Evolutionary conservation across 2,113 vertebrate genomes (phyloP).

Genomic region (Mellivora capensis): DNA sequence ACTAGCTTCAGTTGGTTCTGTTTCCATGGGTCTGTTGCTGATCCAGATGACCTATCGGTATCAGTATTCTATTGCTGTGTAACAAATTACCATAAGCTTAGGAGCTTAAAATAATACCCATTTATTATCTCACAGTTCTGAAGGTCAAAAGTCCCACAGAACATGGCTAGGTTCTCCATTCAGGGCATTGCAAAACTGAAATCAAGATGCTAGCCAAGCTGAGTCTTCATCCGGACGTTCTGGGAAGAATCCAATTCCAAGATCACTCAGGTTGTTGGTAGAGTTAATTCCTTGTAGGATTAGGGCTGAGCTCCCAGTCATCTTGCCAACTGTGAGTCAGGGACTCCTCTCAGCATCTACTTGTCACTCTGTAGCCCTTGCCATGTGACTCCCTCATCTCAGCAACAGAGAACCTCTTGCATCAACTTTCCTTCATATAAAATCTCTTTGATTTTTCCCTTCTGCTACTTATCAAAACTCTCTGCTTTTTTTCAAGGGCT

Average conservation of each 20-base stretch:
- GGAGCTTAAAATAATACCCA: background rate
- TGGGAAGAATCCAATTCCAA: background rate
- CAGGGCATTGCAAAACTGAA: background rate
- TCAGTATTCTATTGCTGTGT: background rate
- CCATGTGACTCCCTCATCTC: too few relatives aligned
- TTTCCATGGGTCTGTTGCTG: background rate
- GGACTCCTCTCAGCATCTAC: background rate
- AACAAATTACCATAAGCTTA: background rate
- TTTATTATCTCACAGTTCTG: background rate
- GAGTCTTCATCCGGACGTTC: background rate
- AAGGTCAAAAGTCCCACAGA: background rate
- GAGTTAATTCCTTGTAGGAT: background rate
- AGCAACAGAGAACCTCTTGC: background rate
- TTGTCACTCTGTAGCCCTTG: background rate
- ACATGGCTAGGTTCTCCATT: background rate
- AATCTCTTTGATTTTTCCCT: background rate
- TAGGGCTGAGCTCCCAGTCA: background rate
- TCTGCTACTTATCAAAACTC: background rate
- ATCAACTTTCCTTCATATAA: background rate
- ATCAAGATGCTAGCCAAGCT: background rate
- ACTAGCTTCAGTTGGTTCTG: background rate
- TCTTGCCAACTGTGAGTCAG: background rate
- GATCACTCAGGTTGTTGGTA: background rate
- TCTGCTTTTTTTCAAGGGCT: background rate
- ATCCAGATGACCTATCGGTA: background rate